Base-by-base conservation (phyloP, 2,888 invertebrate genomes). In the Drosophila kambysellisi region DNA sequence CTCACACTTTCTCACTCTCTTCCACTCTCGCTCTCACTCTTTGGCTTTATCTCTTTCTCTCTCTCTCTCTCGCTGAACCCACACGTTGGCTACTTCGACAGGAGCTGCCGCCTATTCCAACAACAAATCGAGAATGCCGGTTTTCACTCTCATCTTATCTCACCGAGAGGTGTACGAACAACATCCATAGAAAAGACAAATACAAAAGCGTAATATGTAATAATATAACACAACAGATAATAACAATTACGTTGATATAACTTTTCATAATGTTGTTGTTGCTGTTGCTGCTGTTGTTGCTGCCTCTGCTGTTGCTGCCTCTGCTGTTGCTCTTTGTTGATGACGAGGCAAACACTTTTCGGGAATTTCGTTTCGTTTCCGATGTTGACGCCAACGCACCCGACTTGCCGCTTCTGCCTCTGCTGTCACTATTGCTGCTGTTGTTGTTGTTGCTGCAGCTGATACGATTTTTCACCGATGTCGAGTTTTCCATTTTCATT, bases 401-500 rank as follows among this genome's bases (percentile, higher is more conserved):
- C 82, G 84, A 83, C 76, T 81, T 83, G 87, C 75, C 67, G 84
- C 76, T 70, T 80, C 59, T 77, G 70, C 65, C 50, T 17, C 25
- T 35, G 37, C 11, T 54, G 54, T 29, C 41, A 37, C 6, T 48
- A 37, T 35, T 43, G 48, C 35, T 65, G 50, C n/a, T 51, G 61
- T 30, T 61, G 53, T 6, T 65, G 71, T 43, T 59, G 52, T 33
- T 71, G 52, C 35, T 33, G 37, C 25, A 33, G 74, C 64, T 76
- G 76, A 76, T 80, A 83, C 73, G 71, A 76, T 73, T 87, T 83
- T 83, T 83, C 75, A 88, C 76, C 81, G 81, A 72, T 79, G 87
- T 64, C 89, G 82, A 83, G 79, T 89, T 83, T 81, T 83, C 84
- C 87, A 88, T 90, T 91, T 89, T 84, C 91, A 86, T 89, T 88